phyloP scores from a whole-genome alignment of 2,797 vertebrate genomes.

The Hydrocynus forskahlii region DNA sequence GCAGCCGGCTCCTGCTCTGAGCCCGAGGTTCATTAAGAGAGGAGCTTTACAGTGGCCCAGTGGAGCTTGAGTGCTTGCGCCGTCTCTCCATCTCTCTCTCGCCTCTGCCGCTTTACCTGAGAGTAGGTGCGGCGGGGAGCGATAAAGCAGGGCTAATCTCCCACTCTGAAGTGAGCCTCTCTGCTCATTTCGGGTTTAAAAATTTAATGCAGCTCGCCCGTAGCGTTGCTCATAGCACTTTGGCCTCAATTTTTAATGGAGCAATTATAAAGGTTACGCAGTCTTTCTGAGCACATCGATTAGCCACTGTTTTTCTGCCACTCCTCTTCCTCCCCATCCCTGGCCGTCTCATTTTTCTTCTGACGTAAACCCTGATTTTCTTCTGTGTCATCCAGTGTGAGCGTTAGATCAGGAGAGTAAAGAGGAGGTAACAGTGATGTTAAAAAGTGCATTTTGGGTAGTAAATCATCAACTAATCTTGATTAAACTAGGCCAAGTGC shows the following conservation, averaged over 20 bases:
- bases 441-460: neutral
- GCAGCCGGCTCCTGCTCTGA: slow-evolving; percentile 5
- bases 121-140: slow-evolving; percentile 13
- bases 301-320: slow-evolving; percentile 22
- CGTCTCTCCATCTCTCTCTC: slow-evolving; percentile 27
- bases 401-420: neutral
- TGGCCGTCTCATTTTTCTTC: slow-evolving; percentile 10
- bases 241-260: slow-evolving; percentile 65
- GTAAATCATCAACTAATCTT: neutral
- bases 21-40: slow-evolving; percentile 35
- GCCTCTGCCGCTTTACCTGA: slow-evolving; percentile 23
- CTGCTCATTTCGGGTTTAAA: slow-evolving; percentile 59
- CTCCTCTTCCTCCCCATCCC: neutral
- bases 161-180: slow-evolving; percentile 53
- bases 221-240: slow-evolving; percentile 53
- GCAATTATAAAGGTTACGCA: slow-evolving; percentile 66
- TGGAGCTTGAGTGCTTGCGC: slow-evolving; percentile 6
- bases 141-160: slow-evolving; percentile 48
- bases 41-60: slow-evolving; percentile 35
- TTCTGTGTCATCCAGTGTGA: neutral
- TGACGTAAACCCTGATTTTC: neutral
- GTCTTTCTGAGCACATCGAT: slow-evolving; percentile 60
- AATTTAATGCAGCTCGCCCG: slow-evolving; percentile 58
- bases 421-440: neutral
- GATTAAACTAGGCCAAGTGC: too few relatives aligned